A percentile compares a stretch with the other conserved stretches of the same genome.
Evolutionary conservation across 2,888 invertebrate species (phyloP).

Genomic region (Petrolisthes manimaculis): DNA sequence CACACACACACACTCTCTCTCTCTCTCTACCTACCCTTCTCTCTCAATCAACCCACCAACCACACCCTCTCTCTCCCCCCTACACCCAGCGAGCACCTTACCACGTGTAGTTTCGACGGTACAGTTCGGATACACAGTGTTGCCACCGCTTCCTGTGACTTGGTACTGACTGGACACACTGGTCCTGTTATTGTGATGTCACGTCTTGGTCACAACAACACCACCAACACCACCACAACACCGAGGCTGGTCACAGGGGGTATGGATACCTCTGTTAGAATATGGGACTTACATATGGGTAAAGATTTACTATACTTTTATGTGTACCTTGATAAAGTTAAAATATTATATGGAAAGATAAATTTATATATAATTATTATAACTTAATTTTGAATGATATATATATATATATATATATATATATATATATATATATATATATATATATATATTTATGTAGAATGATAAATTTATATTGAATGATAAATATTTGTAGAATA

Average conservation of each 20-base stretch:
- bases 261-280: conserved; percentile 43
- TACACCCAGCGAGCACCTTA: conserved; percentile 77
- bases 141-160: conserved; percentile 77
- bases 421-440: conserved; percentile 19
- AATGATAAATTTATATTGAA: not conserved
- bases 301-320: not conserved
- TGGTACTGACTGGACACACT: conserved; percentile 80
- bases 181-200: conserved; percentile 68
- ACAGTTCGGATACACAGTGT: conserved; percentile 83
- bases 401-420: not conserved
- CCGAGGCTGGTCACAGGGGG: conserved; percentile 39
- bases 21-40: too few species aligned
- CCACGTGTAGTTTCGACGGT: conserved; percentile 86
- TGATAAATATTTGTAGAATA: not conserved
- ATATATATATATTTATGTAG: conserved; percentile 17
- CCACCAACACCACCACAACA: too few species aligned
- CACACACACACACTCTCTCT: too few species aligned
- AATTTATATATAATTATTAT: not conserved
- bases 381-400: not conserved
- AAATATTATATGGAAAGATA: not conserved
- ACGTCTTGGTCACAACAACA: not conserved
- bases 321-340: not conserved
- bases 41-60: not conserved
- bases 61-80: not conserved
- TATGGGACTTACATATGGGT: conserved; percentile 76